phyloP scores from a whole-genome alignment of 2,113 vertebrate genomes.

The Erpornis zantholeuca region DNA sequence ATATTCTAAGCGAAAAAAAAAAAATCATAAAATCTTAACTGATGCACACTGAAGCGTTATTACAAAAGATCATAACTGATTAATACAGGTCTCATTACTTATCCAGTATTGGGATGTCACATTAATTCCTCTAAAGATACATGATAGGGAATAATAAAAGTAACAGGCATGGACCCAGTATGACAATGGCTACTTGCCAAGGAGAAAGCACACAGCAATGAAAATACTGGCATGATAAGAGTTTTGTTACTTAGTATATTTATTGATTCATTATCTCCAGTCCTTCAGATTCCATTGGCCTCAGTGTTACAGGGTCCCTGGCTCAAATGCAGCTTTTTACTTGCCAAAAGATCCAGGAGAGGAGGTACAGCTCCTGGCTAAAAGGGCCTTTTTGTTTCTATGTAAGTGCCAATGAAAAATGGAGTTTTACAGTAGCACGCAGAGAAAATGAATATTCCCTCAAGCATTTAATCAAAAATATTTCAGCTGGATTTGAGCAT shows the following conservation, averaged over 20 bases:
- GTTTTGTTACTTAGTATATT: not conserved
- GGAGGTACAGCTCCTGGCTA: not conserved
- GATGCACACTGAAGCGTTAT: not conserved
- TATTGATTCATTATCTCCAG: not conserved
- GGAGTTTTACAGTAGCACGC: not conserved
- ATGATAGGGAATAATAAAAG: not conserved
- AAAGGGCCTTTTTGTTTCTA: not conserved
- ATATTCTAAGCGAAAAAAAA: not conserved
- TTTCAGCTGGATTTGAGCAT: not conserved
- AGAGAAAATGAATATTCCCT: slow-evolving; percentile 13
- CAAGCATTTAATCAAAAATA: slow-evolving; percentile 3
- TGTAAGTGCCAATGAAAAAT: not conserved
- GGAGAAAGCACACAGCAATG: not conserved
- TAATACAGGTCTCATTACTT: not conserved
- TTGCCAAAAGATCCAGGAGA: not conserved
- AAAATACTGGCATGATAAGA: not conserved
- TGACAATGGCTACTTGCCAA: not conserved
- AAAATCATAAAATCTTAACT: not conserved
- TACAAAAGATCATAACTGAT: not conserved
- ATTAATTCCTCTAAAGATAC: not conserved
- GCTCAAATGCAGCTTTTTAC: not conserved
- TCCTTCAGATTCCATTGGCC: not conserved
- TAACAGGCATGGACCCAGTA: not conserved
- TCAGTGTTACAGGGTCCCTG: not conserved
- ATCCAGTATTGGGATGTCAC: not conserved